Base-by-base conservation (phyloP, 2,888 invertebrate genomes). In the Pristionchus fissidentatus region DNA sequence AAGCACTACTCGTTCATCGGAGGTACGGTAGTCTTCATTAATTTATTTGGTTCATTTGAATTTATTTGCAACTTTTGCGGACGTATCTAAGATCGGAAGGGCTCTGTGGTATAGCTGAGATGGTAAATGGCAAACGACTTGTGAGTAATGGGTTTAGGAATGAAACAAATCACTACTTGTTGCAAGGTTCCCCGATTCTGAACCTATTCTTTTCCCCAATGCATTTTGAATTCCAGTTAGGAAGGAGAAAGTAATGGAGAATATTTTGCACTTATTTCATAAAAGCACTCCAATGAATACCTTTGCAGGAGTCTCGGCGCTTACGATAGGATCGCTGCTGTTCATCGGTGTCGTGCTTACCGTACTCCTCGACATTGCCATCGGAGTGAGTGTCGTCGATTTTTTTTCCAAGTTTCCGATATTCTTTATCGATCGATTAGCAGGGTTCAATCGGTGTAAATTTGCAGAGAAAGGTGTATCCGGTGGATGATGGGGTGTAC, bases 381-480 rank as follows among this genome's bases (percentile, higher is more conserved):
- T 81, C 46, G 60, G 43, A 38, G 80, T 81, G 46, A 81, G 80
- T n/a, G n/a, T 70, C 43, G 43, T 70, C 57, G 79, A 79, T 38
- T 73, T 26, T 15, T 22, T 35, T n/a, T 38, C 7, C 29, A 8
- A 60, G 73, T 26, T 73, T 73, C 13, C 29, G 38, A 32, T 73
- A n/a, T n/a, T 19, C 55, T 55, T n/a, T 5, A 52, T 32, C 8
- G 29, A 26, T 26, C 62, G 62, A n/a, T 55, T 32, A 13, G 3
- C 29, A 19, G 22, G 75, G 32, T 75, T 75, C n/a, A n/a, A n/a
- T 32, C 75, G 75, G 75, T 46, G 46, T 49, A 19, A 10, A n/a
- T 55, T 77, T 77, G 49, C 75, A 57, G 79, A 38, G 57, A 38
- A 79, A 38, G n/a, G 38, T 55, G 10, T 29, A 38, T n/a, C 79